Evolutionary conservation across 2,113 vertebrate species (phyloP).

Genomic region (Misgurnus anguillicaudatus): DNA sequence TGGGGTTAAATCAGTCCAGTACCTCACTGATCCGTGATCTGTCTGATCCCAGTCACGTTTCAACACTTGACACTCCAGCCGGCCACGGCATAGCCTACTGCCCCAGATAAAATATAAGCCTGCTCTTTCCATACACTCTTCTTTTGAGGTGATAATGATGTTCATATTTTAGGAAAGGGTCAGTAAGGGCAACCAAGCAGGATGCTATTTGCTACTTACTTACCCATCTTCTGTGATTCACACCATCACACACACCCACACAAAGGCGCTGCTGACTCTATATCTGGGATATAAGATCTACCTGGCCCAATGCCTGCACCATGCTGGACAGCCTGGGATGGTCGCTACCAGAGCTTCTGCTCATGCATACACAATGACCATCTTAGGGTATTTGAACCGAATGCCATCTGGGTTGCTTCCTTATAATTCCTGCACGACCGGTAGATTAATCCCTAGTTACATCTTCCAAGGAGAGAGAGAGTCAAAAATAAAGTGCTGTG

Average conservation of each 20-base stretch:
- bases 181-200: background rate
- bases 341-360: background rate
- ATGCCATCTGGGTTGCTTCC: constrained; percentile 63
- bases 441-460: constrained; percentile 47
- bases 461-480: constrained; percentile 31
- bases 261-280: background rate
- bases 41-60: constrained; percentile 73
- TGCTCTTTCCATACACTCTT: constrained; percentile 1
- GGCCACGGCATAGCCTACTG: constrained; percentile 61
- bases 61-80: constrained; percentile 46
- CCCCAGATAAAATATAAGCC: constrained; percentile 60
- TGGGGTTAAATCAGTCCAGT: constrained; percentile 52
- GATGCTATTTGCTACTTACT: background rate
- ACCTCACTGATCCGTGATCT: constrained; percentile 65
- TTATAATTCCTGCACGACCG: constrained; percentile 53
- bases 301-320: constrained; percentile 59
- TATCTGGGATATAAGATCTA: constrained; percentile 26
- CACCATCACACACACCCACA: background rate
- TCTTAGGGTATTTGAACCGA: constrained; percentile 70
- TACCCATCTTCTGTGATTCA: background rate
- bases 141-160: background rate
- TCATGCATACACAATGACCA: constrained; percentile 60
- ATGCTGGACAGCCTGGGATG: background rate
- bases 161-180: background rate
- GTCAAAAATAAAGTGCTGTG: constrained; percentile 47